Base-by-base conservation (phyloP, 1,140 invertebrate genomes). In the Drosophila repletoides region DNA sequence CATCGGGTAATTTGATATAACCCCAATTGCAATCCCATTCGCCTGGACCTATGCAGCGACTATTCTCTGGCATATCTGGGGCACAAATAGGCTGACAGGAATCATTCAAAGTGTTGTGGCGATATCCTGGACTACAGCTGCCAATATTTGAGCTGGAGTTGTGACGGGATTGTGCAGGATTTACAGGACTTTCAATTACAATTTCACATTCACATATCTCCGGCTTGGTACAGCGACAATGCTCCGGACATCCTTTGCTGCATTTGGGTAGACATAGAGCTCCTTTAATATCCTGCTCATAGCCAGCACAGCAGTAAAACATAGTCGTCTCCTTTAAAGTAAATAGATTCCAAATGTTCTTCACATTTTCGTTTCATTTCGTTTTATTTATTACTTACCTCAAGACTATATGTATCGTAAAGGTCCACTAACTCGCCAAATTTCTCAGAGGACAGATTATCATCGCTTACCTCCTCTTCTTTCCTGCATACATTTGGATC, bases 261-360 rank as follows among this genome's bases (percentile, higher is more conserved):
- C 92, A 93, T 3, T 31, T n/a, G 1, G 34, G 34, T 12, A 5
- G 6, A 21, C 56, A 60, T 10, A 29, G 22, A 10, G 4, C 17
- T 0, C 56, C 34, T 0, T 28, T 49, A 3, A 7, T 3, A 3
- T 4, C 2, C 24, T 60, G 56, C 17, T 60, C 45, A 10, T 40
- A 60, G 2, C 33, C 45, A 14, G 14, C 9, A n/a, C 56, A 60
- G 17, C 56, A 60, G 10, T 7, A 7, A 5, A 24, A n/a, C 29
- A n/a, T n/a, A n/a, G n/a, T n/a, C n/a, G n/a, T n/a, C n/a, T n/a
- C 12, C 29, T 31, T 31, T n/a, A 31, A 31, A 4, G 12, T 36
- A 15, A 17, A 2, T 17, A 6, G 12, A n/a, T n/a, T n/a, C n/a
- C n/a, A n/a, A n/a, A 1, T 29, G 24, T 3, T 5, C 6, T 36